Conservation (phyloP, 2,888 invertebrate species). For the Eumacrocentrus americanus region DNA sequence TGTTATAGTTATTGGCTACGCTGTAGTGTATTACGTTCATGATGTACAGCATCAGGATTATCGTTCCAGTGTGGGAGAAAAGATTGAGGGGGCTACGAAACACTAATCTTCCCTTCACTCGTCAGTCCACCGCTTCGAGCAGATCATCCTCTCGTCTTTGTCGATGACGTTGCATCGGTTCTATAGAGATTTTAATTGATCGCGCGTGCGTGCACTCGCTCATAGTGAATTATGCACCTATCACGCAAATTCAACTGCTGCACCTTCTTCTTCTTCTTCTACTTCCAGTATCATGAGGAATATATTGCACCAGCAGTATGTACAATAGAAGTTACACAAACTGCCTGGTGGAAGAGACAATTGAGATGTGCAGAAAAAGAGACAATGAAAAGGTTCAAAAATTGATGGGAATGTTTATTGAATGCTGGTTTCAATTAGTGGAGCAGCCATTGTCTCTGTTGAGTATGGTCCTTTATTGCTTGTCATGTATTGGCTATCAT, state of each 20-base stretch:
- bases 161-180: slow-evolving; percentile 35
- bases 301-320: too few species aligned
- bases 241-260: slow-evolving; percentile 27
- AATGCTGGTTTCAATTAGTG: too few species aligned
- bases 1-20: slow-evolving; percentile 57
- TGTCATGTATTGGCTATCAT: too few species aligned
- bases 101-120: slow-evolving; percentile 57
- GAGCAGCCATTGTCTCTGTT: too few species aligned
- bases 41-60: slow-evolving; percentile 36
- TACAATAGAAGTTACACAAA: too few species aligned
- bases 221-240: slow-evolving; percentile 23
- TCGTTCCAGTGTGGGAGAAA: slow-evolving; percentile 31
- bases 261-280: too few species aligned
- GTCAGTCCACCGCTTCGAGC: slow-evolving; percentile 21
- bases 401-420: too few species aligned
- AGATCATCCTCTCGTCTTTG: slow-evolving; percentile 3
- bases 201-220: slow-evolving; percentile 45
- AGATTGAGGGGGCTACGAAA: slow-evolving; percentile 42
- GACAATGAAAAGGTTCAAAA: too few species aligned
- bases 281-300: too few species aligned
- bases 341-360: too few species aligned
- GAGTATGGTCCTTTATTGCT: too few species aligned
- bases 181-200: slow-evolving; percentile 52
- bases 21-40: slow-evolving; percentile 42
- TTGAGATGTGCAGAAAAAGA: too few species aligned